Conservation (phyloP, 1,140 invertebrate genomes). For the Scaptomyza graminum region DNA sequence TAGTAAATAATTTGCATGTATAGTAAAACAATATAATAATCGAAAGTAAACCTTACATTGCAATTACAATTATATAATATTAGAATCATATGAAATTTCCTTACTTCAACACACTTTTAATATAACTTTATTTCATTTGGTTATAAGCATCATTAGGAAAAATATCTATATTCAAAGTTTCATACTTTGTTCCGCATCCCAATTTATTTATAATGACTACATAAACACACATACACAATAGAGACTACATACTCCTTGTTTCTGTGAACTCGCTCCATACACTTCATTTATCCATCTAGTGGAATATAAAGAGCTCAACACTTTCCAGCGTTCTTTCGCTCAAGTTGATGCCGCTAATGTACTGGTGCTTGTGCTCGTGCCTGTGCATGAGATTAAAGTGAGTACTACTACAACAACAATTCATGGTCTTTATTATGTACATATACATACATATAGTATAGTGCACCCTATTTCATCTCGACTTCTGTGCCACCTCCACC, state of each 20-base stretch:
- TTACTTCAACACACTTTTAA: no score
- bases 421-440: background rate
- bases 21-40: no score
- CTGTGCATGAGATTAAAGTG: slow-evolving; percentile 22
- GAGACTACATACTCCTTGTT: background rate
- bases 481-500: slow-evolving; percentile 7
- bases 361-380: slow-evolving; percentile 1
- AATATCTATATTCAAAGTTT: no score
- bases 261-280: background rate
- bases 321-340: slow-evolving; percentile 5
- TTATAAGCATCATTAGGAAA: no score
- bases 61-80: no score
- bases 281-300: background rate
- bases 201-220: no score
- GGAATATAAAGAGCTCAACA: slow-evolving; percentile 32
- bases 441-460: background rate
- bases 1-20: no score
- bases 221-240: background rate
- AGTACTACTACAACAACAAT: background rate
- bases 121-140: no score
- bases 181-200: no score
- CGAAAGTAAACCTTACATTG: no score
- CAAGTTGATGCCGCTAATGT: slow-evolving; percentile 30
- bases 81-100: no score
- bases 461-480: background rate